Conservation (phyloP, 2,888 invertebrate genomes). For the Platypus cylindrus region DNA sequence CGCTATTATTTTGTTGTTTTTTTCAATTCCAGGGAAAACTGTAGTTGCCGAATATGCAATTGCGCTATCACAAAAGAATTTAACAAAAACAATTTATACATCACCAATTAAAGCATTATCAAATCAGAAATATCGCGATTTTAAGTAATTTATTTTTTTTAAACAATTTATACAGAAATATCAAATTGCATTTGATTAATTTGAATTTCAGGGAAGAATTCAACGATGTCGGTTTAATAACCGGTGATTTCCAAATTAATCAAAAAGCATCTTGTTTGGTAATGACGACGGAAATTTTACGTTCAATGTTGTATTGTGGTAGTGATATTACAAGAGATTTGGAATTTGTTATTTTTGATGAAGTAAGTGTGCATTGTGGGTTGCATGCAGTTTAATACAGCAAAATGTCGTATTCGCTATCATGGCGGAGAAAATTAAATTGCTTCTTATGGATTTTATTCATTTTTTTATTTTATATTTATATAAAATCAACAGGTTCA, state of each 20-base stretch:
- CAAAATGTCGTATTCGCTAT: too few species aligned
- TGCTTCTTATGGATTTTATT: neutral
- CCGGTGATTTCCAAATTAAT: constrained; percentile 93
- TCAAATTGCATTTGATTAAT: constrained; percentile 1
- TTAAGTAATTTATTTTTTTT: constrained; percentile 32
- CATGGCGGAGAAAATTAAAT: too few species aligned
- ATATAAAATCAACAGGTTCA: constrained; percentile 54
- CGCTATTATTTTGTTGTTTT: neutral
- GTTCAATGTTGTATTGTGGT: constrained; percentile 93
- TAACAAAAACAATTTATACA: constrained; percentile 90
- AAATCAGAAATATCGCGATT: constrained; percentile 97
- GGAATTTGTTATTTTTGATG: constrained; percentile 98
- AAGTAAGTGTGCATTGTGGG: too few species aligned
- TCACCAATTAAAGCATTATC: constrained; percentile 98
- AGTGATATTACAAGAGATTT: constrained; percentile 89
- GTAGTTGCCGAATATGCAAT: constrained; percentile 99
- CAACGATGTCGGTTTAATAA: constrained; percentile 84
- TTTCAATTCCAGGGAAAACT: constrained; percentile 54
- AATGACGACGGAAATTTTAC: constrained; percentile 98
- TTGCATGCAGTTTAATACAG: too few species aligned
- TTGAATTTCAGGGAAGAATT: constrained; percentile 57
- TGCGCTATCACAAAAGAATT: constrained; percentile 83
- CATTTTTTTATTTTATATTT: neutral
- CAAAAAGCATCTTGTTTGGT: constrained; percentile 88
- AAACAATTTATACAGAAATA: neutral